Evolutionary conservation across 2,888 invertebrate species (phyloP).

Genomic region (Hydriomena furcata): DNA sequence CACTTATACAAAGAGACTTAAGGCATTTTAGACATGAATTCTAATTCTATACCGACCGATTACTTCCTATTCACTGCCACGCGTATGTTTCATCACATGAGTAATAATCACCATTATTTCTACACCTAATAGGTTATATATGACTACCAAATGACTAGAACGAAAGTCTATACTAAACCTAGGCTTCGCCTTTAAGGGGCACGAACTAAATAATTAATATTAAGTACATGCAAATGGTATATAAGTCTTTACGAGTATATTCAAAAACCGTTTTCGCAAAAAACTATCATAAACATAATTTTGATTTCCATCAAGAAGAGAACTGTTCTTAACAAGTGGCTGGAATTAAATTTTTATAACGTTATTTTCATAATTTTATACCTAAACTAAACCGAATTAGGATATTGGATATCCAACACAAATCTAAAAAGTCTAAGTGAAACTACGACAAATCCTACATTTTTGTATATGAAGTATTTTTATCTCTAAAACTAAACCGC

Average conservation of each 20-base stretch:
- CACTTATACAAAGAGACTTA: slow-evolving; percentile 49
- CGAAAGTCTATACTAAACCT: slow-evolving; percentile 36
- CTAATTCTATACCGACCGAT: slow-evolving; percentile 34
- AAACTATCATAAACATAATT: slow-evolving; percentile 1
- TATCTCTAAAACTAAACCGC: slow-evolving; percentile 29
- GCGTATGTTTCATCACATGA: slow-evolving; percentile 65
- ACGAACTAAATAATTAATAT: slow-evolving; percentile 3
- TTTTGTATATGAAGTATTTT: slow-evolving; percentile 19
- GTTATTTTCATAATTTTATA: slow-evolving; percentile 4
- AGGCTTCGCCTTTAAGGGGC: slow-evolving; percentile 14
- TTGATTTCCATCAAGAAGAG: slow-evolving; percentile 2
- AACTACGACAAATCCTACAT: slow-evolving; percentile 21
- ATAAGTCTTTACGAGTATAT: slow-evolving; percentile 10
- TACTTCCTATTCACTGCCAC: slow-evolving; percentile 54
- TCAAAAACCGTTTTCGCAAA: slow-evolving; percentile 7
- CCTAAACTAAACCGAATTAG: slow-evolving; percentile 9
- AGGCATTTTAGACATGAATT: slow-evolving; percentile 44
- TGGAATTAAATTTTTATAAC: slow-evolving; percentile 14
- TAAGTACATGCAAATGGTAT: slow-evolving; percentile 1
- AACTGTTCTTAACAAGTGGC: slow-evolving; percentile 18
- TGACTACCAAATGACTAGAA: slow-evolving; percentile 45
- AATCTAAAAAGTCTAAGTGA: slow-evolving; percentile 12
- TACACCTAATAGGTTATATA: slow-evolving; percentile 58
- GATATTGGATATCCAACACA: slow-evolving; percentile 38
- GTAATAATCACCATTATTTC: slow-evolving; percentile 61